Conservation (phyloP, 2,797 vertebrate genomes). For the Melanotaenia boesemani region DNA sequence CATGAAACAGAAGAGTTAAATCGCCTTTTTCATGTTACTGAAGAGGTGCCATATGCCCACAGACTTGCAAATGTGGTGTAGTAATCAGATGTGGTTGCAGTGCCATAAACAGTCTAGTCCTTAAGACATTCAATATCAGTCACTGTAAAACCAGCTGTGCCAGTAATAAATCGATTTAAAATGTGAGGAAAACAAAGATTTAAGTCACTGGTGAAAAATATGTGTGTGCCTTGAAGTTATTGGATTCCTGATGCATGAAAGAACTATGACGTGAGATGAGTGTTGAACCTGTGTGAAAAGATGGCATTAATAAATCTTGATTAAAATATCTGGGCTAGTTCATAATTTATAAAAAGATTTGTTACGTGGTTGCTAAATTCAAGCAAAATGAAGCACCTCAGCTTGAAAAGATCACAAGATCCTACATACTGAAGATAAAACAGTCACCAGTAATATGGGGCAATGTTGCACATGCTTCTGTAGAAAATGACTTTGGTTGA, state of each 20-base stretch:
- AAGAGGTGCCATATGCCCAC: slow-evolving; percentile 12
- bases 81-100: neutral
- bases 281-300: neutral
- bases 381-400: neutral
- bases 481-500: too few species aligned
- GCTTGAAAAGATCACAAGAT: neutral
- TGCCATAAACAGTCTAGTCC: slow-evolving; percentile 12
- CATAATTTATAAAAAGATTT: neutral
- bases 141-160: slow-evolving; percentile 32
- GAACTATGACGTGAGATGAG: neutral
- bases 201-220: neutral
- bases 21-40: neutral
- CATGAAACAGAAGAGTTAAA: slow-evolving; percentile 1
- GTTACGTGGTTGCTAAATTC: neutral
- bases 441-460: too few species aligned
- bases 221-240: neutral
- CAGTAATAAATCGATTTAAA: neutral
- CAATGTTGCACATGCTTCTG: too few species aligned
- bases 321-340: neutral
- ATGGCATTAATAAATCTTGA: neutral
- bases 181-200: neutral
- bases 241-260: neutral
- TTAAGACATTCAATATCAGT: slow-evolving; percentile 1
- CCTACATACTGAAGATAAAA: too few species aligned
- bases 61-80: slow-evolving; percentile 6